These are phyloP conservation scores for Python bivittatus DNA, from an alignment of 2,113 vertebrate genomes.

Conservation along the genomic window DNA sequence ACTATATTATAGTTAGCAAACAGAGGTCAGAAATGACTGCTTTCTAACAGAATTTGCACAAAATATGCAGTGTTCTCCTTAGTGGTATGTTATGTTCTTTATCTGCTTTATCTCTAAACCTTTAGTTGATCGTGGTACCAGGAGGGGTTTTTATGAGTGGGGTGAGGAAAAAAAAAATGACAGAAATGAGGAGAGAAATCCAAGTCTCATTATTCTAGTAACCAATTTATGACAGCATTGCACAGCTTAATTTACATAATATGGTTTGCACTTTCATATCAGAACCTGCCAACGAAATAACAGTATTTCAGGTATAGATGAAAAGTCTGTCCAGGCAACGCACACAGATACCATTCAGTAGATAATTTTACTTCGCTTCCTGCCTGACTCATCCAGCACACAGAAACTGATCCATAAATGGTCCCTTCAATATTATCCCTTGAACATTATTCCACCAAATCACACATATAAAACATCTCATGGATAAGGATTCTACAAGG, in stretches of 20 bases:
- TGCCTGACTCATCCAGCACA: not conserved
- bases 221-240: not conserved
- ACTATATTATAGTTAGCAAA: slow-evolving; percentile 69
- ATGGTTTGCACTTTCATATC: not conserved
- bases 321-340: not conserved
- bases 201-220: not conserved
- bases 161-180: not conserved
- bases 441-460: not conserved
- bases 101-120: slow-evolving; percentile 29
- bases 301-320: not conserved
- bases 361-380: not conserved
- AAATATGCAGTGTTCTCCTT: slow-evolving; percentile 60
- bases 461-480: not conserved
- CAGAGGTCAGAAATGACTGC: slow-evolving; percentile 72
- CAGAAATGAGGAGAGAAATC: not conserved
- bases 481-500: not conserved
- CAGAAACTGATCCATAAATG: not conserved
- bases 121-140: slow-evolving; percentile 44
- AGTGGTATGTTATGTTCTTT: slow-evolving; percentile 64
- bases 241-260: no score
- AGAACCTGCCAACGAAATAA: not conserved
- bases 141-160: slow-evolving; percentile 52
- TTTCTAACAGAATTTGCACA: slow-evolving; percentile 70
- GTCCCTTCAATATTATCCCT: not conserved
- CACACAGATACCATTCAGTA: not conserved